Evolutionary conservation across 2,113 vertebrate species (phyloP).

Genomic region (Mystacornis crossleyi): DNA sequence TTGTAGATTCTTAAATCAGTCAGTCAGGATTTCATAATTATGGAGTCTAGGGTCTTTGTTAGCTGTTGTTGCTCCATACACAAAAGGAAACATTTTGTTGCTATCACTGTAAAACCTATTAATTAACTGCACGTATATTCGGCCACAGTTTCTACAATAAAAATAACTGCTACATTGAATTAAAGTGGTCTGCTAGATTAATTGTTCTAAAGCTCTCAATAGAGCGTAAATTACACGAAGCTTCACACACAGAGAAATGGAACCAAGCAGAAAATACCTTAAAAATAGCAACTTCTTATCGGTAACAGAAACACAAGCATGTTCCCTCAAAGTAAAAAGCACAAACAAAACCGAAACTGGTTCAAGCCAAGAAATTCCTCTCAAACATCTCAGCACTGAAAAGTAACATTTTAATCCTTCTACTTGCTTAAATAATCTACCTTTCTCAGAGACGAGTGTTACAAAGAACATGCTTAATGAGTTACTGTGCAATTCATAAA

Average conservation of each 20-base stretch:
- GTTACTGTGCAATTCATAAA: not conserved
- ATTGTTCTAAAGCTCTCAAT: not conserved
- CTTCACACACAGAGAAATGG: not conserved
- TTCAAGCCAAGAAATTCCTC: not conserved
- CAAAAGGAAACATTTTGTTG: constrained; percentile 7
- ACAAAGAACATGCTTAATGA: accelerated
- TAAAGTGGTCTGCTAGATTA: not conserved
- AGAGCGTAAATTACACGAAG: not conserved
- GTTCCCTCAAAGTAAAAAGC: not conserved
- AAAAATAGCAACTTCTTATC: not conserved
- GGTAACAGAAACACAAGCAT: not conserved
- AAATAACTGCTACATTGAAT: not conserved
- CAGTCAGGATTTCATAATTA: constrained; percentile 35
- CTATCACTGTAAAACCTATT: not conserved
- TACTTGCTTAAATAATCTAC: not conserved
- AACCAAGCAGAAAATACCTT: not conserved
- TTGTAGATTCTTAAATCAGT: constrained; percentile 3
- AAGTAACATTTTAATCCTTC: not conserved
- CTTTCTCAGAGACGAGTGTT: not conserved
- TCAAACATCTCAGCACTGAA: not conserved
- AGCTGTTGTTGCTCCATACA: constrained; percentile 3
- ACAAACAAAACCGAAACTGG: not conserved
- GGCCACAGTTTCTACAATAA: not conserved
- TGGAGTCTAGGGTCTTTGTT: constrained; percentile 29
- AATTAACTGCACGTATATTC: not conserved